A percentile compares a stretch with the other conserved stretches of the same genome.
Evolutionary conservation across 2,113 vertebrate genomes (phyloP).

Genomic region (Synchiropus splendidus): DNA sequence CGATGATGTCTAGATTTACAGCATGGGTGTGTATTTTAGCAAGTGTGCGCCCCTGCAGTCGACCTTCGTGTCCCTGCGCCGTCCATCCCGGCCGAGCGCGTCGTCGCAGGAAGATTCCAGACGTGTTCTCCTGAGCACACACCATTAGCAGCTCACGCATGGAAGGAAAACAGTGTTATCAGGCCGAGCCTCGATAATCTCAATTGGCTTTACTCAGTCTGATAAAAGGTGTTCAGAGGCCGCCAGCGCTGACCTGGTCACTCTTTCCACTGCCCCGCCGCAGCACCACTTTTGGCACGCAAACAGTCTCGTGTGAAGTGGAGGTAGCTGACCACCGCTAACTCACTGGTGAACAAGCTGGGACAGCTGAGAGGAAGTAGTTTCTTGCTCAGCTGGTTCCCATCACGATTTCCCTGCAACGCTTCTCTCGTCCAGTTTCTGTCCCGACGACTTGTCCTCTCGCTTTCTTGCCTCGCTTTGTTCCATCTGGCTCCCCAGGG

Average conservation of each 20-base stretch:
- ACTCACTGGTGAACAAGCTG: too few relatives aligned
- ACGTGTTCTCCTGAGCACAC: slow-evolving; percentile 76
- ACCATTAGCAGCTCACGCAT: slow-evolving; percentile 79
- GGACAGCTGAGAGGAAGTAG: too few relatives aligned
- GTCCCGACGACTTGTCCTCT: slow-evolving; percentile 1
- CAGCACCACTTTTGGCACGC: too few relatives aligned
- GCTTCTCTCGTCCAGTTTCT: too few relatives aligned
- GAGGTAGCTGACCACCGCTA: too few relatives aligned
- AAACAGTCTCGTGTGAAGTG: too few relatives aligned
- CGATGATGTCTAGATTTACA: slow-evolving; percentile 59
- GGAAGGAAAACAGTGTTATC: slow-evolving; percentile 82
- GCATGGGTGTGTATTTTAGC: slow-evolving; percentile 48
- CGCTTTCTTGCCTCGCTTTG: slow-evolving; percentile 24
- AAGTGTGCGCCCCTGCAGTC: slow-evolving; percentile 54
- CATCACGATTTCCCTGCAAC: too few relatives aligned
- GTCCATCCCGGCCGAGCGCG: slow-evolving; percentile 36
- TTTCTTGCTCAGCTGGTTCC: too few relatives aligned
- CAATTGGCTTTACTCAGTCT: slow-evolving; percentile 79
- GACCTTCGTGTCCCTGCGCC: slow-evolving; percentile 33
- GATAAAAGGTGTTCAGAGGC: slow-evolving; percentile 72
- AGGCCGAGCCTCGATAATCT: slow-evolving; percentile 74
- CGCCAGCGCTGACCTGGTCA: slow-evolving; percentile 3
- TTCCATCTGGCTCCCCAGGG: slow-evolving; percentile 45
- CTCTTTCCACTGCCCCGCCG: too few relatives aligned
- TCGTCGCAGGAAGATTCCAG: slow-evolving; percentile 61